These are phyloP conservation scores for Nycteola revayana DNA, from an alignment of 2,888 invertebrate species.

Conservation along the genomic window DNA sequence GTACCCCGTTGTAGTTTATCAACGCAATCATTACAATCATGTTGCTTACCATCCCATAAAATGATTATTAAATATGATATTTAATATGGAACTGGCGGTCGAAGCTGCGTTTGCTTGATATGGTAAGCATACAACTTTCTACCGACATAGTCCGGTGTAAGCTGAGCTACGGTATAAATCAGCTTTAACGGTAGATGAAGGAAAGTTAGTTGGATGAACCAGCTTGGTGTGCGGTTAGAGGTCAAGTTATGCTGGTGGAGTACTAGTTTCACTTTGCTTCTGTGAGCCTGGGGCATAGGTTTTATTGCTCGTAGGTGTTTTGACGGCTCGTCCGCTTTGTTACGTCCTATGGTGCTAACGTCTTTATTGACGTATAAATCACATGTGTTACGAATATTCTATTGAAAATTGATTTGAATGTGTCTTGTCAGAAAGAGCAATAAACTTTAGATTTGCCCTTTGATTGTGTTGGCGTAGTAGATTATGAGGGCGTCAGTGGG, in stretches of 20 bases:
- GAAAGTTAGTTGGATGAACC: slow-evolving; percentile 2
- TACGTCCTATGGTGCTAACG: slow-evolving; percentile 41
- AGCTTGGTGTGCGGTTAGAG: slow-evolving; percentile 23
- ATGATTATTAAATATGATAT: slow-evolving; percentile 52
- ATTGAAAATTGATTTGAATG: slow-evolving; percentile 25
- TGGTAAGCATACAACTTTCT: slow-evolving; percentile 67
- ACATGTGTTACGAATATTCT: slow-evolving; percentile 27
- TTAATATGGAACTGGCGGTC: slow-evolving; percentile 44
- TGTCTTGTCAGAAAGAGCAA: no score
- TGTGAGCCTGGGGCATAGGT: slow-evolving; percentile 57
- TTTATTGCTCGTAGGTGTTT: slow-evolving; percentile 57
- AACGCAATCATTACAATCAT: slow-evolving; percentile 25
- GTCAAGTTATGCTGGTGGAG: slow-evolving; percentile 39
- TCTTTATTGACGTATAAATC: slow-evolving; percentile 45
- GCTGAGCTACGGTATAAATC: slow-evolving; percentile 33
- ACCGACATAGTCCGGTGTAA: slow-evolving; percentile 40
- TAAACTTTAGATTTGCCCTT: no score
- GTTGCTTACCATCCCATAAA: slow-evolving; percentile 30
- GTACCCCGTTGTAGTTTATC: slow-evolving; percentile 18
- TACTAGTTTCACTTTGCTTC: slow-evolving; percentile 63
- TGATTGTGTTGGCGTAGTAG: no score
- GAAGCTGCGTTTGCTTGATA: slow-evolving; percentile 55
- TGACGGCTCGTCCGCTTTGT: slow-evolving; percentile 46
- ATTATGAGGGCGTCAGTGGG: no score
- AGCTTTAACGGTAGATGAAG: slow-evolving; percentile 15